Percentiles rank a stretch among this genome's conserved stretches.
Evolutionary conservation across 2,113 vertebrate genomes (phyloP).

Genomic region (Chamaetylas fuelleborni): DNA sequence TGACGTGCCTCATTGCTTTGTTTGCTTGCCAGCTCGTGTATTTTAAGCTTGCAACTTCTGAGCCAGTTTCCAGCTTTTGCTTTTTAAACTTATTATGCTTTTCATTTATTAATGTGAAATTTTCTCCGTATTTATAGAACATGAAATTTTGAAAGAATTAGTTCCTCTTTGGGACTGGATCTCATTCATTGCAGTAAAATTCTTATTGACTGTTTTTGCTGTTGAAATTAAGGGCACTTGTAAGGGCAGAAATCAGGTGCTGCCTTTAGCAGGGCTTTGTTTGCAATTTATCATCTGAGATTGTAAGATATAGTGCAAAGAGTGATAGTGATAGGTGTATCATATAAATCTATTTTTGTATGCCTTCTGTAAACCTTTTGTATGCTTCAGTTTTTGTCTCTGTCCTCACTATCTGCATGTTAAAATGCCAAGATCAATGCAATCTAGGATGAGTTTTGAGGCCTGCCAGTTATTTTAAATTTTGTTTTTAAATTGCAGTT

Average conservation of each 20-base stretch:
- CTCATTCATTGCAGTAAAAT: background rate
- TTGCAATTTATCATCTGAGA: background rate
- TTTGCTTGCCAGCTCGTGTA: background rate
- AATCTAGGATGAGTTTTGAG: background rate
- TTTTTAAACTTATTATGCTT: background rate
- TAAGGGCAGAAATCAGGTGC: background rate
- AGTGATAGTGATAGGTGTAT: background rate
- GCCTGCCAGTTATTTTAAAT: background rate
- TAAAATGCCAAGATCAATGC: background rate
- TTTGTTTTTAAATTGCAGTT: background rate
- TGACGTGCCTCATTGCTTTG: background rate
- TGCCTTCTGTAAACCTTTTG: background rate
- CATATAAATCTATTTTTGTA: background rate
- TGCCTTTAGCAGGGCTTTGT: background rate
- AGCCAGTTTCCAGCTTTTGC: background rate
- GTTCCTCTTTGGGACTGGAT: background rate
- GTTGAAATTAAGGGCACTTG: background rate
- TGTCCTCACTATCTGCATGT: background rate
- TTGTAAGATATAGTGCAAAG: background rate
- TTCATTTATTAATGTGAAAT: background rate
- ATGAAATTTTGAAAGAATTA: background rate
- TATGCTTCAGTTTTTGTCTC: background rate
- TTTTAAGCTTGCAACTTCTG: background rate
- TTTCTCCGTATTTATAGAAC: background rate
- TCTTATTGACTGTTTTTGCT: background rate